Evolutionary conservation across 2,113 vertebrate species (phyloP).

Genomic region (Cyanocitta stelleri): DNA sequence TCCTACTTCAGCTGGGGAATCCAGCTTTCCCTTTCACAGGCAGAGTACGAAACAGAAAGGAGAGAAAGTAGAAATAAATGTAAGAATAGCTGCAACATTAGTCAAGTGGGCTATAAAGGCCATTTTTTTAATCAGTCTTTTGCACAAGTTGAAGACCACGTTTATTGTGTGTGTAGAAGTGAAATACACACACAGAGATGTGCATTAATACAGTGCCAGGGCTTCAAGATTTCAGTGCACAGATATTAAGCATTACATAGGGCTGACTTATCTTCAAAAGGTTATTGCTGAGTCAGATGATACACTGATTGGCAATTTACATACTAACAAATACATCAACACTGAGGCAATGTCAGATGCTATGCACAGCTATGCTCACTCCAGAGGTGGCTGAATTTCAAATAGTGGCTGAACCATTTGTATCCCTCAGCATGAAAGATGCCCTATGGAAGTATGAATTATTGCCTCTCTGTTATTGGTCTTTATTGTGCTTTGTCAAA

Average conservation of each 20-base stretch:
- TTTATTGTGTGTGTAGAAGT: background rate
- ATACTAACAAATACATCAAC: slow-evolving; percentile 19
- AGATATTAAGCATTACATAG: background rate
- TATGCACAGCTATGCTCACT: background rate
- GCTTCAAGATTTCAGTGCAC: background rate
- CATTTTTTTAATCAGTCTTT: background rate
- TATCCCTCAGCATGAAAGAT: background rate
- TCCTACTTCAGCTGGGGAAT: background rate
- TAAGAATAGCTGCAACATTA: background rate
- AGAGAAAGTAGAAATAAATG: background rate
- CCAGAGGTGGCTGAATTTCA: background rate
- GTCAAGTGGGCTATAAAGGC: background rate
- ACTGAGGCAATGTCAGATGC: background rate
- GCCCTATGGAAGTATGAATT: background rate
- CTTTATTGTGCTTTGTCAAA: background rate
- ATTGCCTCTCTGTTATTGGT: background rate
- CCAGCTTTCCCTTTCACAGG: background rate
- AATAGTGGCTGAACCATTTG: background rate
- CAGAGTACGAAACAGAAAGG: background rate
- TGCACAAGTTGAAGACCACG: background rate
- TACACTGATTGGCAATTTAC: background rate
- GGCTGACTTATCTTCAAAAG: background rate
- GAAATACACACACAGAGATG: background rate
- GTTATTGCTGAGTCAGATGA: too few relatives aligned
- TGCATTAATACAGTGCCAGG: background rate